Evolutionary conservation across 2,797 vertebrate genomes (phyloP).

Genomic region (Cossypha dichroa): DNA sequence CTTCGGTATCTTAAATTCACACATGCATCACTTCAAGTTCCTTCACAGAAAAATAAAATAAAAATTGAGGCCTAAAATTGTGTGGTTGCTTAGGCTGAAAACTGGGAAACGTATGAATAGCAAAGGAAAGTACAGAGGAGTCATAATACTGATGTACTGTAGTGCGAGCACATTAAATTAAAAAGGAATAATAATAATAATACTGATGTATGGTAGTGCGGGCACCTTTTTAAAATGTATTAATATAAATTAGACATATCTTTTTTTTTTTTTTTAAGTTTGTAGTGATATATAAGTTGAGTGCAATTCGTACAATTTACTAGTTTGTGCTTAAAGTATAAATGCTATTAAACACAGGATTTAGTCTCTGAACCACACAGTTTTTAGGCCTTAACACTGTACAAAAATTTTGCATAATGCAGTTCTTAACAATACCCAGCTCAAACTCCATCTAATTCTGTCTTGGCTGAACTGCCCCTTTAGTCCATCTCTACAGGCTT

Average conservation of each 20-base stretch:
- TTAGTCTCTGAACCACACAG: slow-evolving; percentile 99
- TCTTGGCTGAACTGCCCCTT: slow-evolving; percentile 84
- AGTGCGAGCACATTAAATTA: slow-evolving; percentile 92
- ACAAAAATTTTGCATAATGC: slow-evolving; percentile 99
- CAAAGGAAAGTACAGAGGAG: slow-evolving; percentile 87
- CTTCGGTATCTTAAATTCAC: slow-evolving; percentile 90
- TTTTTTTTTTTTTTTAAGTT: slow-evolving; percentile 94
- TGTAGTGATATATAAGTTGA: slow-evolving; percentile 99
- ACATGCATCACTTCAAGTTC: slow-evolving; percentile 93
- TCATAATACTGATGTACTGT: slow-evolving; percentile 90
- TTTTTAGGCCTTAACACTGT: slow-evolving; percentile 99
- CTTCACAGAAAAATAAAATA: slow-evolving; percentile 88
- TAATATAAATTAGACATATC: slow-evolving; percentile 99
- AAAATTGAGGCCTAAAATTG: slow-evolving; percentile 94
- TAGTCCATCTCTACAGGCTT: slow-evolving; percentile 91
- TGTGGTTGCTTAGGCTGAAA: slow-evolving; percentile 92
- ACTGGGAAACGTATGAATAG: slow-evolving; percentile 84
- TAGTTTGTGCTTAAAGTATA: slow-evolving; percentile 99
- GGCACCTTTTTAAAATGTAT: slow-evolving; percentile 94
- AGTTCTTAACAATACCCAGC: slow-evolving; percentile 92
- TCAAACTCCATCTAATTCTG: slow-evolving; percentile 87
- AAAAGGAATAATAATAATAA: slow-evolving; percentile 85
- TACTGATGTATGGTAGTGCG: slow-evolving; percentile 93
- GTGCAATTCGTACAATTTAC: slow-evolving; percentile 99
- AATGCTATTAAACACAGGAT: slow-evolving; percentile 99